Conservation (phyloP, 1,140 invertebrate genomes). For the Magallana angulata region DNA sequence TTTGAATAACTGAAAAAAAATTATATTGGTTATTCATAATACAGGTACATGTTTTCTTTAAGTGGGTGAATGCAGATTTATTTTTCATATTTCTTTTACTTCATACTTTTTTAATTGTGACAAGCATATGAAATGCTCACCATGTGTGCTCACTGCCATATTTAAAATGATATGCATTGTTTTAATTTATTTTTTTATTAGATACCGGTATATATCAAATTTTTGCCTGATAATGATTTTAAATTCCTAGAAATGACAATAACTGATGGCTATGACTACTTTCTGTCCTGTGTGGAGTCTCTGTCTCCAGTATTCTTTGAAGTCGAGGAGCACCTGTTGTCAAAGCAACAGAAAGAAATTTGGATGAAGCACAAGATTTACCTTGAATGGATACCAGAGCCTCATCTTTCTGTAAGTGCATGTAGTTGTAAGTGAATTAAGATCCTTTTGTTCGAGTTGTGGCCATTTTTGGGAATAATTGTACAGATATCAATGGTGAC, state of each 20-base stretch:
- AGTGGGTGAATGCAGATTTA: not conserved
- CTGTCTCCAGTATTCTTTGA: conserved; percentile 42
- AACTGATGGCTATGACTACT: conserved; percentile 41
- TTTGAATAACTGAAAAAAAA: too few species aligned
- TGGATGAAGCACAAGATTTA: not conserved
- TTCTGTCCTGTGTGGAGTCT: conserved; percentile 41
- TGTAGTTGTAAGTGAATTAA: too few species aligned
- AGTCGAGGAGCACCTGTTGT: not conserved
- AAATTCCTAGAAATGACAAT: not conserved
- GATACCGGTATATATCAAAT: not conserved
- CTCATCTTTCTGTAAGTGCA: not conserved
- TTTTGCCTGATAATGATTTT: not conserved
- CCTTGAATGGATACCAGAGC: not conserved
- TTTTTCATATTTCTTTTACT: too few species aligned
- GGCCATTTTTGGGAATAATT: not conserved
- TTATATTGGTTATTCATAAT: too few species aligned
- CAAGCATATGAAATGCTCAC: not conserved
- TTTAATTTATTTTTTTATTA: not conserved
- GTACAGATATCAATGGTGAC: not conserved
- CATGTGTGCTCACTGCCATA: not conserved
- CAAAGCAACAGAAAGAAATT: not conserved
- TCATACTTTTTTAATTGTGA: not conserved
- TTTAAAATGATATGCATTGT: not conserved
- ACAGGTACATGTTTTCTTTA: too few species aligned
- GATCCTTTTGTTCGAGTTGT: not conserved